Percentiles rank a stretch among this genome's conserved stretches.
Evolutionary conservation across 2,797 vertebrate species (phyloP).

Genomic region (Sorex maritimensis): DNA sequence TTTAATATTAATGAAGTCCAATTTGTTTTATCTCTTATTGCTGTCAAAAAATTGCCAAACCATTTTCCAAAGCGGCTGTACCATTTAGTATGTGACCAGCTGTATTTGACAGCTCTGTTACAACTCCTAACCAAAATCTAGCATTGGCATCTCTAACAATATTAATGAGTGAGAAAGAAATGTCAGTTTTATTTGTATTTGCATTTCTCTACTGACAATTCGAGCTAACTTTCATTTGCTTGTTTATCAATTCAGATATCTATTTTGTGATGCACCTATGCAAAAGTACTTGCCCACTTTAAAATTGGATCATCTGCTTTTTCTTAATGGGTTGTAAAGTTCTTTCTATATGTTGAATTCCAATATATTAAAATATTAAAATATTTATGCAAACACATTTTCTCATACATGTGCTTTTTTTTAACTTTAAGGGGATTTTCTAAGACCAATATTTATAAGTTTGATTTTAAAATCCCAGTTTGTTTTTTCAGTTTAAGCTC

Average conservation of each 20-base stretch:
- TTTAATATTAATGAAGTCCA: neutral
- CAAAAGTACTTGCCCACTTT: constrained; percentile 15
- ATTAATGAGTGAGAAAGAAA: neutral
- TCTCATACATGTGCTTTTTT: neutral
- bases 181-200: neutral
- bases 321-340: neutral
- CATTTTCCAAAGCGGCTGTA: neutral
- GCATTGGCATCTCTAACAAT: neutral
- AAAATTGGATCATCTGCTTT: neutral
- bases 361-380: neutral
- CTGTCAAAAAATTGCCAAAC: neutral
- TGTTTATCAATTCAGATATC: neutral
- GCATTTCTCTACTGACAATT: neutral
- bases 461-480: neutral
- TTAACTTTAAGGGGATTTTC: constrained; percentile 22
- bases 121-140: neutral
- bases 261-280: neutral
- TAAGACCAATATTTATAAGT: neutral
- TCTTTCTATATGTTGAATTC: neutral
- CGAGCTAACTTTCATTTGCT: constrained; percentile 5
- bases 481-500: too few relatives aligned
- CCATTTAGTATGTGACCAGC: neutral
- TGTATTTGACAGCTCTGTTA: constrained; percentile 2
- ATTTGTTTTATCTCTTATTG: constrained; percentile 1
- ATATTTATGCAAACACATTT: neutral